A percentile compares a stretch with the other conserved stretches of the same genome.
Conservation (phyloP, 2,113 vertebrate species). For the Pogonocichla stellata region DNA sequence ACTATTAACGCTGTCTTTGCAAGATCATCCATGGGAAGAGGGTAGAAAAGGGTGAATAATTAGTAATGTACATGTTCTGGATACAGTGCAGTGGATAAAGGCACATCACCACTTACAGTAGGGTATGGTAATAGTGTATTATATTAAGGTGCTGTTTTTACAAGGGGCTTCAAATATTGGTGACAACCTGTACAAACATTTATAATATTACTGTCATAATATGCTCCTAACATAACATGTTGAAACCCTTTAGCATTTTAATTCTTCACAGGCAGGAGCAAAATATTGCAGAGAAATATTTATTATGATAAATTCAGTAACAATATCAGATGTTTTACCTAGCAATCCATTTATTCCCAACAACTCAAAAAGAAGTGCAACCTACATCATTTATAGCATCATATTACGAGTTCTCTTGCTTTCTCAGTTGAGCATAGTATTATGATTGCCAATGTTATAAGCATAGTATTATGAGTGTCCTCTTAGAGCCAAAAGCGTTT, state of each 20-base stretch:
- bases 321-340: not conserved
- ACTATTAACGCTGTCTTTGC: not conserved
- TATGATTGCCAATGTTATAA: not conserved
- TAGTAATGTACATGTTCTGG: not conserved
- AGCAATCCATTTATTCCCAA: not conserved
- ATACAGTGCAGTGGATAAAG: not conserved
- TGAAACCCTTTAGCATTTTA: not conserved
- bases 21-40: not conserved
- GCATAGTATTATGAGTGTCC: not conserved
- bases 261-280: not conserved
- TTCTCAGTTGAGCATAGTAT: not conserved
- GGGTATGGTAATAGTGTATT: not conserved
- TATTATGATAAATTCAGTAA: not conserved
- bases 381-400: not conserved
- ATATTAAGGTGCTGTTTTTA: not conserved
- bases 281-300: not conserved
- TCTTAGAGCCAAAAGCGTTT: conserved; percentile 9
- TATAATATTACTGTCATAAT: not conserved
- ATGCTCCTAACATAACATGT: not conserved
- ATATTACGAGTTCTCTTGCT: not conserved
- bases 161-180: conserved; percentile 2
- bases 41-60: not conserved
- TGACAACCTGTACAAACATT: conserved; percentile 20
- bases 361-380: not conserved
- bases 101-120: not conserved